Evolutionary conservation across 1,140 invertebrate species (phyloP).

Genomic region (Phthorimaea operculella): DNA sequence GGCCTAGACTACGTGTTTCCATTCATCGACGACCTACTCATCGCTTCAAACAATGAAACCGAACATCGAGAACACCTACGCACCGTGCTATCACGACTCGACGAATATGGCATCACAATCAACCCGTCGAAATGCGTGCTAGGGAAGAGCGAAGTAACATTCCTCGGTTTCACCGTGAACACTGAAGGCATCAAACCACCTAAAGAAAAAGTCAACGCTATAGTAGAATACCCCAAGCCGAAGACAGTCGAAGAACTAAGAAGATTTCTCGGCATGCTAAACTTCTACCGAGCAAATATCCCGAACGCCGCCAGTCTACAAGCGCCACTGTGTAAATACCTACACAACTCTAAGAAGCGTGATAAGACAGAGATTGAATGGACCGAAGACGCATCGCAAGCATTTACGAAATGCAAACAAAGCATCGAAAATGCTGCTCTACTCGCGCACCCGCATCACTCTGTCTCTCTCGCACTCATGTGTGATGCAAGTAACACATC

Average conservation of each 20-base stretch:
- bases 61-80: slow-evolving; percentile 32
- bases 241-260: slow-evolving; percentile 10
- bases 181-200: slow-evolving; percentile 33
- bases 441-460: too few species aligned
- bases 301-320: slow-evolving; percentile 13
- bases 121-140: slow-evolving; percentile 34
- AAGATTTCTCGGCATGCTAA: slow-evolving; percentile 15
- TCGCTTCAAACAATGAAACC: slow-evolving; percentile 27
- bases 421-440: too few species aligned
- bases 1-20: slow-evolving; percentile 28
- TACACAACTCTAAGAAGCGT: too few species aligned
- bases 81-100: slow-evolving; percentile 21
- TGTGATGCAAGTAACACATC: too few species aligned
- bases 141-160: slow-evolving; percentile 9
- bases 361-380: too few species aligned
- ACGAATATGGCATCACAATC: slow-evolving; percentile 26
- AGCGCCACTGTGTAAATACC: slow-evolving; percentile 5
- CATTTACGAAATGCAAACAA: too few species aligned
- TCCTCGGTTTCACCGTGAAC: slow-evolving; percentile 35
- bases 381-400: too few species aligned
- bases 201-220: slow-evolving; percentile 20
- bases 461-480: too few species aligned
- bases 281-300: slow-evolving; percentile 15
- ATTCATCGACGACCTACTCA: slow-evolving; percentile 47
- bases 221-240: slow-evolving; percentile 6